A percentile compares a stretch with the other conserved stretches of the same genome.
phyloP scores from a whole-genome alignment of 2,888 invertebrate genomes.

The Lepetodrilus schrolli region DNA sequence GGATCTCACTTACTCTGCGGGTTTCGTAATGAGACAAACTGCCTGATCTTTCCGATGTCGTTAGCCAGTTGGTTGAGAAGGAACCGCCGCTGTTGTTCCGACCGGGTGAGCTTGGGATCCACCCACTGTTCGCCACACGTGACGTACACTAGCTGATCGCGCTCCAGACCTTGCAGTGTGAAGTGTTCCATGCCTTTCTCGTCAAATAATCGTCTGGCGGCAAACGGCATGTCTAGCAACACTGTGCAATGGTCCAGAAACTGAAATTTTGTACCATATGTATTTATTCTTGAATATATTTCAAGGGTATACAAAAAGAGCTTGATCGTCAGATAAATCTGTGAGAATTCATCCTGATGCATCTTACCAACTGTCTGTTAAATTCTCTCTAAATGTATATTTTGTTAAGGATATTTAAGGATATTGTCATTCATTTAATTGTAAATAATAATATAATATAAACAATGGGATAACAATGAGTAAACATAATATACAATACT shows the following conservation, averaged over 20 bases:
- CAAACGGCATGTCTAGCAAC: constrained; percentile 72
- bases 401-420: no score
- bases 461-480: neutral
- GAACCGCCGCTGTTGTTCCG: constrained; percentile 71
- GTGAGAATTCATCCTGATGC: no score
- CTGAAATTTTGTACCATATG: no score
- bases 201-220: constrained; percentile 74
- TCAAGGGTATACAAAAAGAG: no score
- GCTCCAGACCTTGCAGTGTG: constrained; percentile 63
- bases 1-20: constrained; percentile 62
- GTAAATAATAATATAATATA: neutral
- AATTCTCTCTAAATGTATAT: no score
- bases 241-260: constrained; percentile 73
- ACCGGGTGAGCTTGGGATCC: constrained; percentile 70
- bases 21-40: constrained; percentile 70
- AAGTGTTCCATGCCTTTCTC: constrained; percentile 72
- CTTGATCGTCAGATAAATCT: no score
- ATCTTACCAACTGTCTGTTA: no score
- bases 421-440: no score
- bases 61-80: constrained; percentile 71
- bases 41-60: constrained; percentile 72
- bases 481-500: neutral
- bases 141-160: constrained; percentile 72
- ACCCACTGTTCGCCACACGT: constrained; percentile 74
- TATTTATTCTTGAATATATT: no score